Percentiles rank a stretch among this genome's conserved stretches.
phyloP scores from a whole-genome alignment of 2,888 invertebrate species.

The Cyclophora punctaria region DNA sequence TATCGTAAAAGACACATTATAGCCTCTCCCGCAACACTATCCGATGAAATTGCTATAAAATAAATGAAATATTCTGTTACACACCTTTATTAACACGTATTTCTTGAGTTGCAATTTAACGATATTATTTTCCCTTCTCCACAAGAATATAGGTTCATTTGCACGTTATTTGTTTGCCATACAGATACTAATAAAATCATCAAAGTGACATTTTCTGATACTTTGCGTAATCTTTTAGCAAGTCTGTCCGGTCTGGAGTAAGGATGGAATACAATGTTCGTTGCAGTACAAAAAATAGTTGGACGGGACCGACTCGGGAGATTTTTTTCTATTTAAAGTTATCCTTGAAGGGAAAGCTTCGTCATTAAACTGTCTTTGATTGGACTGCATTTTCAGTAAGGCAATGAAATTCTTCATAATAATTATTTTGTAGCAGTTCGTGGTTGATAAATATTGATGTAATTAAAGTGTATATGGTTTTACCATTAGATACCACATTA shows the following conservation, averaged over 20 bases:
- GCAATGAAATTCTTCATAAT: too few species aligned
- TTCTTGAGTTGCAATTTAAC: conserved; percentile 5
- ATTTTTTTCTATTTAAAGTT: too few species aligned
- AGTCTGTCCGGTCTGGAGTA: conserved; percentile 3
- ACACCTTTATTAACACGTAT: conserved; percentile 6
- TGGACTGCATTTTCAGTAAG: too few species aligned
- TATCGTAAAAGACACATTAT: neutral
- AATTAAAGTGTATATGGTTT: conserved; percentile 8
- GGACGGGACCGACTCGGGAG: too few species aligned
- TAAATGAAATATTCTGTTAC: conserved; percentile 14
- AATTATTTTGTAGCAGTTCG: too few species aligned
- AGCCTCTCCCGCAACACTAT: conserved; percentile 2
- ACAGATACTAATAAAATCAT: conserved; percentile 24
- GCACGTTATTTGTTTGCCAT: conserved; percentile 11
- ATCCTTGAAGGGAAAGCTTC: too few species aligned
- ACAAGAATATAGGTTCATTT: conserved; percentile 5
- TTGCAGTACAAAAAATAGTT: too few species aligned
- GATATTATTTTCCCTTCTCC: conserved; percentile 8
- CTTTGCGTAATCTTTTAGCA: conserved; percentile 26
- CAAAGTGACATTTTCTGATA: conserved; percentile 15
- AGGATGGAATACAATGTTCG: conserved; percentile 3
- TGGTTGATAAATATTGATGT: conserved; percentile 1
- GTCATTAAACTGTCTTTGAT: too few species aligned
- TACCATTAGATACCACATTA: conserved; percentile 8
- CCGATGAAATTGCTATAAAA: conserved; percentile 17